These are phyloP conservation scores for Drosophila eohydei DNA, from an alignment of 2,888 invertebrate genomes.

Conservation along the genomic window DNA sequence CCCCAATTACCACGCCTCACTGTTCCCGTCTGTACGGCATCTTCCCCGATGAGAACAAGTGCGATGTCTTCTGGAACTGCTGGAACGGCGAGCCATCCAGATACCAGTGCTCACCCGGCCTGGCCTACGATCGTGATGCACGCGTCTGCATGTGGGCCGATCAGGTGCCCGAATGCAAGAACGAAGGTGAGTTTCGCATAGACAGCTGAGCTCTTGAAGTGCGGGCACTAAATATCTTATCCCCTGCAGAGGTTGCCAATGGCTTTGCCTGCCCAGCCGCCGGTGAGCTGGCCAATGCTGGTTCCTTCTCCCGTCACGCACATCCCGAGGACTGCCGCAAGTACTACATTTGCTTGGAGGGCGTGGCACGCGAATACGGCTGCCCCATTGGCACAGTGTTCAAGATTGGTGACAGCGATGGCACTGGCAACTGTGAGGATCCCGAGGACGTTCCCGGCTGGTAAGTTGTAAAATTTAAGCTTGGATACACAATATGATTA, in stretches of 20 bases:
- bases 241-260: conserved; percentile 92
- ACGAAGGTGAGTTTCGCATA: conserved; percentile 88
- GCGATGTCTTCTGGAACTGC: conserved; percentile 98
- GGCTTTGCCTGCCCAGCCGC: conserved; percentile 93
- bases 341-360: conserved; percentile 97
- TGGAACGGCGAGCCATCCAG: conserved; percentile 98
- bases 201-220: not conserved
- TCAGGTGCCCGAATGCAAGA: conserved; percentile 95
- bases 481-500: conserved; percentile 24
- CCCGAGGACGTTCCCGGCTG: conserved; percentile 98
- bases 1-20: conserved; percentile 93
- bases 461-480: conserved; percentile 87
- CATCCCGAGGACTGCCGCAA: conserved; percentile 98
- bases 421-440: conserved; percentile 96
- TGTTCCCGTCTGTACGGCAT: conserved; percentile 95
- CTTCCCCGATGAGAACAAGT: conserved; percentile 94
- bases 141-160: conserved; percentile 99
- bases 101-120: conserved; percentile 97
- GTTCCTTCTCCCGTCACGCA: conserved; percentile 97
- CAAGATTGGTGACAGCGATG: conserved; percentile 96
- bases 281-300: conserved; percentile 92
- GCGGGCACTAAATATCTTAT: not conserved
- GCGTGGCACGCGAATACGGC: conserved; percentile 95
- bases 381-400: conserved; percentile 98
- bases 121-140: conserved; percentile 96